These are phyloP conservation scores for Entomobrya proxima DNA, from an alignment of 2,888 invertebrate species.

Conservation along the genomic window DNA sequence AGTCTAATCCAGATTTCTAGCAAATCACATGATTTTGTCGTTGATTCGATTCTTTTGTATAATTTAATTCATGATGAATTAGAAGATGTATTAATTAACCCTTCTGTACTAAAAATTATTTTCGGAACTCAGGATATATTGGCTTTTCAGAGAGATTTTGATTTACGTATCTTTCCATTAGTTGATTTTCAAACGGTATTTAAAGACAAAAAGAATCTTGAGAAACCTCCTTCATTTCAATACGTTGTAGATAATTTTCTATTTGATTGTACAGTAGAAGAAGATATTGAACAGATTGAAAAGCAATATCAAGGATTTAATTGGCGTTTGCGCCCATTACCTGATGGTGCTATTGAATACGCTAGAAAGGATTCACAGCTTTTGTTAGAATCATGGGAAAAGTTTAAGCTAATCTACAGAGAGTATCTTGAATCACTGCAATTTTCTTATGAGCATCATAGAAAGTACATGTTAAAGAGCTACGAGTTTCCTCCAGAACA, in stretches of 20 bases:
- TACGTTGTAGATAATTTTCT: not conserved
- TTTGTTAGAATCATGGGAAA: constrained; percentile 9
- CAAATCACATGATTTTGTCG: not conserved
- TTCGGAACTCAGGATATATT: not conserved
- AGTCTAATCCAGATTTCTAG: not conserved
- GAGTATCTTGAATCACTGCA: not conserved
- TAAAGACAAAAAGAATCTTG: not conserved
- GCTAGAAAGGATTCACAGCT: constrained; percentile 1
- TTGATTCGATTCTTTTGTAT: not conserved
- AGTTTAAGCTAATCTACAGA: not conserved
- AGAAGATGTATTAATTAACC: not conserved
- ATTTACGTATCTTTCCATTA: constrained; percentile 2
- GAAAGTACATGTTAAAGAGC: not conserved
- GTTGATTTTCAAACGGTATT: constrained; percentile 13
- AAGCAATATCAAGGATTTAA: not conserved
- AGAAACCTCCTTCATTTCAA: not conserved
- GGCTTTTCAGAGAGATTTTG: constrained; percentile 19
- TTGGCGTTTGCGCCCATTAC: not conserved
- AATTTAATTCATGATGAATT: not conserved
- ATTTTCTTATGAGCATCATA: constrained; percentile 3
- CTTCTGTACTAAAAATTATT: not conserved
- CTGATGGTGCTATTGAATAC: not conserved
- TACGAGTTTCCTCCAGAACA: not conserved
- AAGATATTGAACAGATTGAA: not conserved
- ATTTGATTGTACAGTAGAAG: not conserved